phyloP scores from a whole-genome alignment of 1,140 invertebrate species.

The Adelges cooleyi region DNA sequence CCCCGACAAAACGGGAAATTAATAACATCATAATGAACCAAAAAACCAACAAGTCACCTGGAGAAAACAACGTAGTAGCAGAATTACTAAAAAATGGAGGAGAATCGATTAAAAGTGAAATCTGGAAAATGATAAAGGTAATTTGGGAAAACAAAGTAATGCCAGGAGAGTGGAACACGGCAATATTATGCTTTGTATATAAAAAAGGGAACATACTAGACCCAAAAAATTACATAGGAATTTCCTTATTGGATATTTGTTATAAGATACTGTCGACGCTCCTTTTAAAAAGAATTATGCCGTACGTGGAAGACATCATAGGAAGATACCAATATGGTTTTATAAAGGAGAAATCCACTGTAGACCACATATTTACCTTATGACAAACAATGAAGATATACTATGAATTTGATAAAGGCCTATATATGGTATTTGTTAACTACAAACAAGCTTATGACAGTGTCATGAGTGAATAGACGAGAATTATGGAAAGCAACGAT shows the following conservation, averaged over 20 bases:
- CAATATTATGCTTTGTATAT: conserved; percentile 32
- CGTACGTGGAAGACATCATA: background rate
- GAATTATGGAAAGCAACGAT: conserved; percentile 10
- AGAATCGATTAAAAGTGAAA: conserved; percentile 27
- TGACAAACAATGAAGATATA: background rate
- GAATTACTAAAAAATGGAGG: conserved; percentile 33
- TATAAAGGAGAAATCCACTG: conserved; percentile 3
- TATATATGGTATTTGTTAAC: conserved; percentile 4
- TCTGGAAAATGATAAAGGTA: conserved; percentile 4
- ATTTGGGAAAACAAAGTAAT: conserved; percentile 31
- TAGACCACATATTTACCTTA: background rate
- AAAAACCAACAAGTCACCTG: conserved; percentile 32
- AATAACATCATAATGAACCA: conserved; percentile 26
- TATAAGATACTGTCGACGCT: background rate
- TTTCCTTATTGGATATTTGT: background rate
- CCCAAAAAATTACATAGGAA: conserved; percentile 34
- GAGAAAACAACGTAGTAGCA: conserved; percentile 32
- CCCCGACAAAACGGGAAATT: conserved; percentile 15
- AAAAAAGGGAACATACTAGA: conserved; percentile 34
- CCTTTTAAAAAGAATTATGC: background rate
- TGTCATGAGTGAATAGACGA: conserved; percentile 14
- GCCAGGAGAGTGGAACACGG: conserved; percentile 32
- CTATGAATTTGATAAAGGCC: conserved; percentile 17
- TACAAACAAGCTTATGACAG: conserved; percentile 29
- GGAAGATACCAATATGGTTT: conserved; percentile 27